Conservation (phyloP, 2,113 vertebrate species). For the Seriola rivoliana region DNA sequence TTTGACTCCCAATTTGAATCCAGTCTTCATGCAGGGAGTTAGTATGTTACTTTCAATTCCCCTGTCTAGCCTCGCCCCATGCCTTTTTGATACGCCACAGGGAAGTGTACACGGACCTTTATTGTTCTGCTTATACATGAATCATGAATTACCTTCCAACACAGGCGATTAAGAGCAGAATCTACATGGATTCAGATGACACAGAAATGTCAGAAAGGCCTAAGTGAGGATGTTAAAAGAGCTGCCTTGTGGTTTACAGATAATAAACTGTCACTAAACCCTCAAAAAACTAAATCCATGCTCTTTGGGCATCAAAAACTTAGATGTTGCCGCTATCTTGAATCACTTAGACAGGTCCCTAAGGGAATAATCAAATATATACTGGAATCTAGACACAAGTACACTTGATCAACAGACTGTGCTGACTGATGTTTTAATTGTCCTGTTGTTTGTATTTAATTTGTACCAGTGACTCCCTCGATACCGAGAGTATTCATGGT, state of each 20-base stretch:
- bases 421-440: background rate
- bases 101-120: background rate
- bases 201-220: too few species aligned
- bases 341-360: background rate
- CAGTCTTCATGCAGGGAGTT: background rate
- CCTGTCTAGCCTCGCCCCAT: too few species aligned
- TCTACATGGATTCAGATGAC: too few species aligned
- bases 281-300: background rate
- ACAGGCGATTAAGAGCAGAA: too few species aligned
- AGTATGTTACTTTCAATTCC: background rate
- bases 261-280: background rate
- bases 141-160: background rate
- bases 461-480: background rate
- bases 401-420: background rate
- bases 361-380: background rate
- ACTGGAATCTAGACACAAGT: background rate
- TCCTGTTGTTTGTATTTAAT: background rate
- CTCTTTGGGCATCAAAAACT: background rate
- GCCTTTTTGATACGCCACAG: background rate
- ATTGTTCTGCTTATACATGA: background rate
- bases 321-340: background rate
- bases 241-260: too few species aligned
- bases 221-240: too few species aligned
- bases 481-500: background rate
- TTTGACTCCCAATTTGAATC: background rate